phyloP scores from a whole-genome alignment of 2,888 invertebrate genomes.

The Tethea ocularis region DNA sequence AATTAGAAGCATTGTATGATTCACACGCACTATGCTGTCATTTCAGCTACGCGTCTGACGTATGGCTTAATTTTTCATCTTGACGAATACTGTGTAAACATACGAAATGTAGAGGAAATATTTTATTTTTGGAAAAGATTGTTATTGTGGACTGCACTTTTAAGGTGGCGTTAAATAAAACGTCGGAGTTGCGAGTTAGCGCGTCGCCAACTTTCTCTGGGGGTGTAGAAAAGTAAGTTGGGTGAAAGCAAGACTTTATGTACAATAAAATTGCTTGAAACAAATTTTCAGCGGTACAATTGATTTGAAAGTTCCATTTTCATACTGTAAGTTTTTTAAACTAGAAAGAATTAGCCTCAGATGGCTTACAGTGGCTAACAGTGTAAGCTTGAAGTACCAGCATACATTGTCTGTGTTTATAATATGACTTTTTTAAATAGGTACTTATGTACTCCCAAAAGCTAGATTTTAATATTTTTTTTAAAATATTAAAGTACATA shows the following conservation, averaged over 20 bases:
- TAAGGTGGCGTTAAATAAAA: conserved; percentile 54
- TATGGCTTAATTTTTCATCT: conserved; percentile 77
- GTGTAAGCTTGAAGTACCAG: no score
- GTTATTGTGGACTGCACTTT: conserved; percentile 41
- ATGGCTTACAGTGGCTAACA: no score
- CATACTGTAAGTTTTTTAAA: no score
- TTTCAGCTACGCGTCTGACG: conserved; percentile 61
- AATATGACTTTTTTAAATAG: background rate
- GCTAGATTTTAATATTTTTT: no score
- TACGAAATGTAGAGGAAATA: conserved; percentile 52
- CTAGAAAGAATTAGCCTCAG: no score
- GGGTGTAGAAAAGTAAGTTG: conserved; percentile 33
- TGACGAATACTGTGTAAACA: conserved; percentile 69
- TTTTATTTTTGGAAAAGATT: conserved; percentile 59
- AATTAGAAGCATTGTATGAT: conserved; percentile 46
- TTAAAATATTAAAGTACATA: background rate
- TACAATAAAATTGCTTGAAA: background rate
- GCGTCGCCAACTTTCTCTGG: conserved; percentile 44
- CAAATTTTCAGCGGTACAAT: background rate
- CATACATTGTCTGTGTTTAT: no score
- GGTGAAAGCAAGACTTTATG: conserved; percentile 49
- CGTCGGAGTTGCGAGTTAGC: conserved; percentile 48
- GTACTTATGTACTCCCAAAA: background rate
- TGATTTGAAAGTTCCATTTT: background rate
- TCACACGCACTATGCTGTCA: conserved; percentile 69